Conservation (phyloP, 2,113 vertebrate species). For the Hyperoodon ampullatus region DNA sequence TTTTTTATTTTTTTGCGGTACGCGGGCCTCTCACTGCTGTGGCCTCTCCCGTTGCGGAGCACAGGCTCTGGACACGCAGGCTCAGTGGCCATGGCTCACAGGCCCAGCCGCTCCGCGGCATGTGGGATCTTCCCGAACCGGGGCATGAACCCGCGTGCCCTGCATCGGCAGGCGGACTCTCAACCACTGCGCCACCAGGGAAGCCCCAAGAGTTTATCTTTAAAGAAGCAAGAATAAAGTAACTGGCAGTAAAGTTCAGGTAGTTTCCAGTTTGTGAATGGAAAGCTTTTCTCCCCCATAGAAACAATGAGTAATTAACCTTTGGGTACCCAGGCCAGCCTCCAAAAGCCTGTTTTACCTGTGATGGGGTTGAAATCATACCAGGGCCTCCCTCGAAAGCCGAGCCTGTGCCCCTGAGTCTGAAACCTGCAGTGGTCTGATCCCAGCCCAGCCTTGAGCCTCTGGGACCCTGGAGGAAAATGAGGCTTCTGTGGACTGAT, state of each 20-base stretch:
- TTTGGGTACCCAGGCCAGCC: neutral
- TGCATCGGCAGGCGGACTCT: no score
- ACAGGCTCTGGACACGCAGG: no score
- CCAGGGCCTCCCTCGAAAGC: neutral
- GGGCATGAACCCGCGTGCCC: no score
- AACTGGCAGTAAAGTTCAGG: neutral
- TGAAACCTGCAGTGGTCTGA: neutral
- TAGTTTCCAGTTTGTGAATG: neutral
- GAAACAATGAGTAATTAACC: neutral
- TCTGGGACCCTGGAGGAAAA: neutral
- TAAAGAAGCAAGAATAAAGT: neutral
- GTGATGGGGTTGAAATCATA: neutral
- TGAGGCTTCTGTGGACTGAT: neutral
- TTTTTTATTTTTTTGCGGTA: no score
- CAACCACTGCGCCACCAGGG: no score
- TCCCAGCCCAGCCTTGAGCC: no score
- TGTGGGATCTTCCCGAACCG: no score
- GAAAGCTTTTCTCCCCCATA: neutral
- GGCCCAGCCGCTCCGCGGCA: no score
- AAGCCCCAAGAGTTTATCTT: neutral
- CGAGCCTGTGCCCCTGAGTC: neutral
- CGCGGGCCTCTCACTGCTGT: accelerated
- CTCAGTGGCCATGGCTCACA: no score
- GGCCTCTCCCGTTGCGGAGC: no score
- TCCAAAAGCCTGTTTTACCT: neutral